Conservation (phyloP, 2,888 invertebrate species). For the Epiblema foenella region DNA sequence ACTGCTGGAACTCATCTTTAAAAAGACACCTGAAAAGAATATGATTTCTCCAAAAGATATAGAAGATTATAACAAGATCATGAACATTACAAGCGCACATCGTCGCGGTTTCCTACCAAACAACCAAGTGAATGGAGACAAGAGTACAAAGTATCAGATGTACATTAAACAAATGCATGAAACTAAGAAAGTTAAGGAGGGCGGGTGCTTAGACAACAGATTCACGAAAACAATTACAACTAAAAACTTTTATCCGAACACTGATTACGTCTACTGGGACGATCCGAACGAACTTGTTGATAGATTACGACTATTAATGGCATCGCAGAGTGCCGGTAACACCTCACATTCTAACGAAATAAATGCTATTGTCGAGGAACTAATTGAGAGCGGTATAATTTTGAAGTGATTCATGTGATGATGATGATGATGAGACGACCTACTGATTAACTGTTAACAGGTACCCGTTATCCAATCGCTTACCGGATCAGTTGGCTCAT, state of each 20-base stretch:
- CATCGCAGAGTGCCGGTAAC: no score
- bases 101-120: constrained; percentile 4
- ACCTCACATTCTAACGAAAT: no score
- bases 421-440: no score
- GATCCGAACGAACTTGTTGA: background rate
- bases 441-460: no score
- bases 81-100: constrained; percentile 9
- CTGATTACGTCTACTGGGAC: constrained; percentile 43
- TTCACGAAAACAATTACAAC: constrained; percentile 19
- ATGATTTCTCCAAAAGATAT: background rate
- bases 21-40: constrained; percentile 1
- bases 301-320: background rate
- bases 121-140: background rate
- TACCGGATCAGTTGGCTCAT: no score
- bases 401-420: no score
- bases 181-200: background rate
- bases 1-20: constrained; percentile 18
- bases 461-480: no score
- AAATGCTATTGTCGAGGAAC: no score
- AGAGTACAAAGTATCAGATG: constrained; percentile 4
- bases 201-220: constrained; percentile 9
- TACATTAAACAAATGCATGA: constrained; percentile 11
- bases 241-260: constrained; percentile 25
- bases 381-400: no score
- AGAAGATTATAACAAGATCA: constrained; percentile 1